Evolutionary conservation across 2,888 invertebrate genomes (phyloP), one percentile per base, ranked within the genome.

Genomic region (Pogonocherus hispidulus): DNA sequence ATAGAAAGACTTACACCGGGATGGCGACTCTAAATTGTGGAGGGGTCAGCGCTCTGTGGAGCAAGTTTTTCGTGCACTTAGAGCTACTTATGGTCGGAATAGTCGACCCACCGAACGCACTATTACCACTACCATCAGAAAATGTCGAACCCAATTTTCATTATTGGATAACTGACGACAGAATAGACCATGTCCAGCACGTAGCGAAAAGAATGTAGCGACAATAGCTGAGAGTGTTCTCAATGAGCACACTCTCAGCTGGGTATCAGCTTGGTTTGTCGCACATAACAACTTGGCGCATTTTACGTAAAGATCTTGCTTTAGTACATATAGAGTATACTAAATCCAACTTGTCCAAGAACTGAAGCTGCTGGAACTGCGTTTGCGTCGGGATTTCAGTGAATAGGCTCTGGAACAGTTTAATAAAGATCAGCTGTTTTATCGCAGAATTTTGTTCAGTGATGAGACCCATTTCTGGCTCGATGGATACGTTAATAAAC

Each of bases 211-310:
- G 47, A 22, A 32, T 44, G 23, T 49, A 49, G 62, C 62, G 55
- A 63, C 55, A 63, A 20, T 63, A n/a, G n/a, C n/a, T n/a, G n/a
- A n/a, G n/a, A n/a, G 63, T 63, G 22, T 3, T 1, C 55, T n/a
- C n/a, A 37, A 63, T 8, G 55, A 63, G 55, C 44, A 44, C 63
- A 44, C 9, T 63, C 63, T 63, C 54, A n/a, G n/a, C n/a, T n/a
- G n/a, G n/a, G n/a, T n/a, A 63, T 32, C 59, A 22, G 16, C 19
- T 66, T 32, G 32, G 20, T 22, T 47, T 32, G 41, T 41, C 41
- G 41, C 9, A 41, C 9, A 3, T n/a, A n/a, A n/a, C n/a, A n/a
- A n/a, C n/a, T n/a, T n/a, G n/a, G n/a, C 3, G 14, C 3, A 41
- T 5, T 9, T 41, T 41, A 14, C n/a, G 41, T 14, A 41, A 41